Evolutionary conservation across 2,113 vertebrate species (phyloP), one percentile per base, ranked within the genome.

Genomic region (Dendropsophus ebraccatus): DNA sequence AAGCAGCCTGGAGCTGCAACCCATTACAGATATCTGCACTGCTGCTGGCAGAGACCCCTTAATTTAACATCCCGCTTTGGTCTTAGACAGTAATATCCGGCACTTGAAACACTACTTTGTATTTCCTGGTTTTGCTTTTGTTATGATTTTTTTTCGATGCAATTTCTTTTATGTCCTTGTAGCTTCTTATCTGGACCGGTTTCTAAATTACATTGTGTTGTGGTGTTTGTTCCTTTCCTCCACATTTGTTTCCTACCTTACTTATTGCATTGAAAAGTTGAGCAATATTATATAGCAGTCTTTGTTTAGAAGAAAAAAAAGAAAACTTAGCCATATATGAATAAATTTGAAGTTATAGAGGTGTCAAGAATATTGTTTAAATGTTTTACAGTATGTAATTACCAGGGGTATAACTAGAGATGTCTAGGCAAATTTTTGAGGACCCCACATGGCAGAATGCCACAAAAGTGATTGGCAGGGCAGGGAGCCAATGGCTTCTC

Each of bases 81-180:
- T 81, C 56, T 47, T 50, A 76, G 21, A 80, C 76, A 79, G 19
- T 56, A 35, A 58, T 79, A 56, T n/a, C 76, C 21, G 32, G 21
- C 50, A n/a, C 30, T 37, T 58, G 32, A 79, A 58, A 35, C 50
- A 2, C 52, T 58, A 58, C 56, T 56, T 81, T 65, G 25, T 62
- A 47, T 81, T 47, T 65, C 30, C 37, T 47, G 37, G 7, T 81
- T 80, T 45, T 41, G 32, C 35, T 60, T 60, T 80, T 80, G 54
- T 80, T 80, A 60, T 45, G 32, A 45, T 80, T 60, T 81, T 12
- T 79, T 62, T 81, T 47, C 35, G 45, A 2, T 65, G 78, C 78
- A 81, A 65, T 65, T 81, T 81, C 10, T 81, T 81, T 81, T 62
- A 35, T 47, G 78, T 47, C 21, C 2, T 41, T 80, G 77, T 81